Percentiles rank a stretch among this genome's conserved stretches.
Evolutionary conservation across 2,113 vertebrate genomes (phyloP).

Genomic region (Bucco capensis): DNA sequence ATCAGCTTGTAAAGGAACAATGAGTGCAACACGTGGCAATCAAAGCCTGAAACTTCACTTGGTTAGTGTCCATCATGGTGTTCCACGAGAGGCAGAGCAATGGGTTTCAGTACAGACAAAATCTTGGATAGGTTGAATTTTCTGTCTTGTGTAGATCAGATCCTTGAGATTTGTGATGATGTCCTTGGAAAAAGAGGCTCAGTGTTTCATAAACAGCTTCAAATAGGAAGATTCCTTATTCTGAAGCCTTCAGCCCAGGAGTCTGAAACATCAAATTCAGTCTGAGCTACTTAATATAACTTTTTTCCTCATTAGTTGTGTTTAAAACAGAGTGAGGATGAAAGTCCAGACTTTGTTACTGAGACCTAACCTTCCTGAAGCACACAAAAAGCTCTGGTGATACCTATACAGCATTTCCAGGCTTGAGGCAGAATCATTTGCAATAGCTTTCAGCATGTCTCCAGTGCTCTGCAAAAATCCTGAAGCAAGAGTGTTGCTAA

Average conservation of each 20-base stretch:
- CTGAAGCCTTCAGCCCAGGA: not conserved
- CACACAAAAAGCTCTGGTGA: not conserved
- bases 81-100: not conserved
- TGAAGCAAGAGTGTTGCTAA: not conserved
- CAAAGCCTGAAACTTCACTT: not conserved
- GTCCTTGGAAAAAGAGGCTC: not conserved
- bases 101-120: no score
- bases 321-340: not conserved
- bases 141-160: not conserved
- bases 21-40: not conserved
- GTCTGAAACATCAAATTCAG: not conserved
- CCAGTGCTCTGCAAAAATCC: not conserved
- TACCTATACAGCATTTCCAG: not conserved
- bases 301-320: not conserved
- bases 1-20: not conserved
- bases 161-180: not conserved
- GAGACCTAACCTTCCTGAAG: not conserved
- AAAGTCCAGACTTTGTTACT: not conserved
- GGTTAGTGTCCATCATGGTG: not conserved
- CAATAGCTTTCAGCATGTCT: not conserved
- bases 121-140: not conserved
- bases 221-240: not conserved
- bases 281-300: not conserved
- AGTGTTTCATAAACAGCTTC: not conserved
- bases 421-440: not conserved